These are phyloP conservation scores for Andrena flavipes DNA, from an alignment of 2,888 invertebrate species.

Conservation along the genomic window DNA sequence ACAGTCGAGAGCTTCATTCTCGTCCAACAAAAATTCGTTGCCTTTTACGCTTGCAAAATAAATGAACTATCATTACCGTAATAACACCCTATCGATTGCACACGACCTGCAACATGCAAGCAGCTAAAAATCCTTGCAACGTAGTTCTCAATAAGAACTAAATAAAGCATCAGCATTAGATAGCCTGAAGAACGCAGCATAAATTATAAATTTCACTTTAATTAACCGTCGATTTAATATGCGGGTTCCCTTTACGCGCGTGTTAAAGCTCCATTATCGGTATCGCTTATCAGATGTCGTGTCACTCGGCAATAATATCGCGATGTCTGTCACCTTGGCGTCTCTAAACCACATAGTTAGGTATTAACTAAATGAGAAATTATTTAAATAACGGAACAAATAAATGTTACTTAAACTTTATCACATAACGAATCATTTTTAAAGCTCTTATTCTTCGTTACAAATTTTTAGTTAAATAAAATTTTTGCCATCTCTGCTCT, in stretches of 20 bases:
- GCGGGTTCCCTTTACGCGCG: neutral
- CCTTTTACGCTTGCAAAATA: neutral
- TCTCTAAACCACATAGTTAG: too few species aligned
- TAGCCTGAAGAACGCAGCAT: neutral
- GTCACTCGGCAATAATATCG: too few species aligned
- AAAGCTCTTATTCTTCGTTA: too few species aligned
- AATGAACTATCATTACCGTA: neutral
- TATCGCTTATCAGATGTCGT: too few species aligned
- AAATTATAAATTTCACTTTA: neutral
- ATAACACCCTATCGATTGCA: conserved; percentile 5
- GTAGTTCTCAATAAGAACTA: neutral
- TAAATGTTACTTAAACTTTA: too few species aligned
- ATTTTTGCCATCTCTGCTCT: too few species aligned
- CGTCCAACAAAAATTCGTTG: neutral
- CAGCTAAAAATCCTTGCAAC: neutral
- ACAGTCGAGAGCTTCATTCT: too few species aligned
- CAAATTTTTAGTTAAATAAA: too few species aligned
- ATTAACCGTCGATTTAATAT: neutral
- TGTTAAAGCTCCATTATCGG: neutral
- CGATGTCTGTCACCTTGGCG: too few species aligned
- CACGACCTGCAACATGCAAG: neutral
- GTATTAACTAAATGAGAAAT: too few species aligned
- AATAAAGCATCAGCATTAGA: neutral
- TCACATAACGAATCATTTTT: too few species aligned
- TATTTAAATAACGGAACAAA: too few species aligned